phyloP scores from a whole-genome alignment of 2,888 invertebrate species.

The Sceliomorpha sp. region DNA sequence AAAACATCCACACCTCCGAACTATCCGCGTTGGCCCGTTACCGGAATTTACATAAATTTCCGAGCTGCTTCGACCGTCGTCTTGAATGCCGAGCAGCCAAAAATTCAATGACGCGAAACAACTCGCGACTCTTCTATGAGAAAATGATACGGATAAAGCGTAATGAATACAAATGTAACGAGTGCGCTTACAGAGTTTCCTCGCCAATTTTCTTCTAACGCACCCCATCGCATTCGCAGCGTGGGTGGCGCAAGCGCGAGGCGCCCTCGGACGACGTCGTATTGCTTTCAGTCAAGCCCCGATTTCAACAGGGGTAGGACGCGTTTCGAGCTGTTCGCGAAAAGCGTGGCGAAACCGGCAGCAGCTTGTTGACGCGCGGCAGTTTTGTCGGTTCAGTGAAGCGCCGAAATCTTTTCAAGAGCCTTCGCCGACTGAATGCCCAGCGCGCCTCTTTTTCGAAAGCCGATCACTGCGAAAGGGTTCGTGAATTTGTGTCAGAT shows the following conservation, averaged over 20 bases:
- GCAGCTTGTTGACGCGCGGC: conserved; percentile 4
- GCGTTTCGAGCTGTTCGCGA: conserved; percentile 59
- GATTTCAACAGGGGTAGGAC: conserved; percentile 71
- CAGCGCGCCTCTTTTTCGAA: too few species aligned
- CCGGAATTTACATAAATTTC: conserved; percentile 18
- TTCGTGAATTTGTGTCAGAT: conserved; percentile 20
- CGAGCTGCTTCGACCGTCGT: conserved; percentile 1
- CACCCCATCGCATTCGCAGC: conserved; percentile 24
- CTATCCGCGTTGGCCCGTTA: neutral
- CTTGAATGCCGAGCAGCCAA: conserved; percentile 22
- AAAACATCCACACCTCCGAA: neutral
- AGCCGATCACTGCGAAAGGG: too few species aligned
- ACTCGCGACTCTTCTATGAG: conserved; percentile 28
- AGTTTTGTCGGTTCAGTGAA: conserved; percentile 2
- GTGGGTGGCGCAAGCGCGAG: conserved; percentile 49
- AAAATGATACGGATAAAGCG: conserved; percentile 43
- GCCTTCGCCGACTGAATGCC: too few species aligned
- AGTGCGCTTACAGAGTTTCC: conserved; percentile 44
- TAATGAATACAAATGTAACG: conserved; percentile 59
- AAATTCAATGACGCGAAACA: conserved; percentile 35
- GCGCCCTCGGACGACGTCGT: conserved; percentile 29
- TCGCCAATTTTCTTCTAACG: conserved; percentile 48
- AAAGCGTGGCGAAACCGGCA: conserved; percentile 32
- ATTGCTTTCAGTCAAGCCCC: conserved; percentile 73
- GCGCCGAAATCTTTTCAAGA: too few species aligned